These are phyloP conservation scores for Cottoperca gobio DNA, from an alignment of 2,797 vertebrate genomes.

Conservation along the genomic window DNA sequence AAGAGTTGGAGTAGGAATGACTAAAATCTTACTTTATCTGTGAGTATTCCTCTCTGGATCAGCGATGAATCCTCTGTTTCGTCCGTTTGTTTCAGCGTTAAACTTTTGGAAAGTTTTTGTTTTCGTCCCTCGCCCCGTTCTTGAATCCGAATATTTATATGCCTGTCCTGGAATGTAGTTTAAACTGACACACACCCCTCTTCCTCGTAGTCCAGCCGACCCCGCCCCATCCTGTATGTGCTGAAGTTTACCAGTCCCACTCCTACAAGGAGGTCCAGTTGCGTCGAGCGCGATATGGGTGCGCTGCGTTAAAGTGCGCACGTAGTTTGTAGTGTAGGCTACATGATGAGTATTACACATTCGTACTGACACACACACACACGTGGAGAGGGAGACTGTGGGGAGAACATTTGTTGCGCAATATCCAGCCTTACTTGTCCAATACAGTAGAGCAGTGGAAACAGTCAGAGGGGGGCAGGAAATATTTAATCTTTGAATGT, in stretches of 20 bases:
- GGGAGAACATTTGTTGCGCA: slow-evolving; percentile 29
- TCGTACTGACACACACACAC: neutral
- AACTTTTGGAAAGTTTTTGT: slow-evolving; percentile 35
- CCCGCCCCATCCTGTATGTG: slow-evolving; percentile 12
- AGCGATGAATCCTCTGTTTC: slow-evolving; percentile 24
- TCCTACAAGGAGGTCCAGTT: slow-evolving; percentile 9
- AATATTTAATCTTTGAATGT: neutral
- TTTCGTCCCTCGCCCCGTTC: neutral
- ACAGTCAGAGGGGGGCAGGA: neutral
- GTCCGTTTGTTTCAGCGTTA: neutral
- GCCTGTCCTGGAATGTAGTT: slow-evolving; percentile 18
- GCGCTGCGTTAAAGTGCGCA: slow-evolving; percentile 15
- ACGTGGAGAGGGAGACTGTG: neutral
- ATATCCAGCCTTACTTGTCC: slow-evolving; percentile 7
- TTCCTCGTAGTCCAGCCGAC: slow-evolving; percentile 5
- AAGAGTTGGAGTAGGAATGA: neutral
- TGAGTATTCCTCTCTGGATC: slow-evolving; percentile 32
- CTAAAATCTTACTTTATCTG: slow-evolving; percentile 55
- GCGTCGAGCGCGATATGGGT: neutral
- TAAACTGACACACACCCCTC: slow-evolving; percentile 39
- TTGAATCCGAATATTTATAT: slow-evolving; percentile 28
- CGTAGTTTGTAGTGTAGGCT: neutral
- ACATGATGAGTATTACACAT: neutral
- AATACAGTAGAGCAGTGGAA: slow-evolving; percentile 30
- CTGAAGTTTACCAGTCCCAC: slow-evolving; percentile 9